Evolutionary conservation across 2,113 vertebrate species (phyloP).

Genomic region (Taurulus bubalis): DNA sequence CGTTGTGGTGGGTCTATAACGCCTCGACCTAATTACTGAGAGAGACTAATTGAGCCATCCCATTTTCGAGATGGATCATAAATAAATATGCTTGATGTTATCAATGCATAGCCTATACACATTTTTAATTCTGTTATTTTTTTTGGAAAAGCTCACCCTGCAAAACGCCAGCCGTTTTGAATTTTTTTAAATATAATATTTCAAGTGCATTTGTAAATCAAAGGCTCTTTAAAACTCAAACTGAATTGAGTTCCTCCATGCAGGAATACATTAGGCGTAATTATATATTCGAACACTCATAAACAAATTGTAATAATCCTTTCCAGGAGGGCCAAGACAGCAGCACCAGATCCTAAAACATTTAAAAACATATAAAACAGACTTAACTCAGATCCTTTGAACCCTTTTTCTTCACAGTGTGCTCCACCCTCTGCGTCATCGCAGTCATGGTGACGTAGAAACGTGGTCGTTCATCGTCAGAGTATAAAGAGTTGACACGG

Average conservation of each 20-base stretch:
- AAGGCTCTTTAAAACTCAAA: background rate
- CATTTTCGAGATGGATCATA: background rate
- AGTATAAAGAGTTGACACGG: conserved; percentile 39
- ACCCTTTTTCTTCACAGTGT: conserved; percentile 51
- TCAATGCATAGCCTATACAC: background rate
- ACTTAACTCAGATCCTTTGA: background rate
- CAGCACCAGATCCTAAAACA: background rate
- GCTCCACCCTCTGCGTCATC: conserved; percentile 63
- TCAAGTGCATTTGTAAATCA: background rate
- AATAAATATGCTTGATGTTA: background rate
- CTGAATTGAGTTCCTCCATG: too few relatives aligned
- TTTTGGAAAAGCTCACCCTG: background rate
- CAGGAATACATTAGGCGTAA: background rate
- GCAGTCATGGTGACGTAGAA: conserved; percentile 62
- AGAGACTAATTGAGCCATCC: background rate
- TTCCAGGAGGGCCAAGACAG: background rate
- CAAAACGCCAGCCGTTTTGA: background rate
- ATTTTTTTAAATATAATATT: background rate
- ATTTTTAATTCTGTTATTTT: background rate
- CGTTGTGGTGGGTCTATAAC: background rate
- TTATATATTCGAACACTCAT: background rate
- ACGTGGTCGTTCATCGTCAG: conserved; percentile 38
- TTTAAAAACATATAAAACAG: background rate
- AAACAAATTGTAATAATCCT: background rate
- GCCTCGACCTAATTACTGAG: background rate